These are phyloP conservation scores for Rotaria magnacalcarata DNA, from an alignment of 2,888 invertebrate genomes.

Conservation along the genomic window DNA sequence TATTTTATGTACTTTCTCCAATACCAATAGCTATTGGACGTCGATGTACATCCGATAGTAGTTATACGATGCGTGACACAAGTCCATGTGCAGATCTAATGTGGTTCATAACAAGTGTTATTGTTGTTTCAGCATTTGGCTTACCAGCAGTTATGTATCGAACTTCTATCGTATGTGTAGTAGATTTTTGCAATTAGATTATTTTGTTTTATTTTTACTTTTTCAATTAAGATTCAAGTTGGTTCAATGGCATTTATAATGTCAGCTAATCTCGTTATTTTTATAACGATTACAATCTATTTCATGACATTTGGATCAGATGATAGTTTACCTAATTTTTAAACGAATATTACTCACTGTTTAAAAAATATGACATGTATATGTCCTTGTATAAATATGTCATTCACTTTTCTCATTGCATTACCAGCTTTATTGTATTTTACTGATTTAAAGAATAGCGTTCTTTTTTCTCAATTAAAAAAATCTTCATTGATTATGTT, in stretches of 20 bases:
- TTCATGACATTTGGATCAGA: conserved; percentile 25
- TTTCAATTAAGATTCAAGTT: neutral
- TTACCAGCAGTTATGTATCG: conserved; percentile 9
- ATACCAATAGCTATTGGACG: conserved; percentile 20
- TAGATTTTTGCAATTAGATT: neutral
- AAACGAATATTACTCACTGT: neutral
- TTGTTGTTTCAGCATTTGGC: conserved; percentile 24
- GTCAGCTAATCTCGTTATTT: conserved; percentile 11
- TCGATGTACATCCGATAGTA: neutral
- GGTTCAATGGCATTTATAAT: conserved; percentile 22
- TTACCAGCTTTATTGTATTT: neutral
- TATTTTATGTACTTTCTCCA: conserved; percentile 31
- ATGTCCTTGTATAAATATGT: neutral
- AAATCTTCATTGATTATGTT: neutral
- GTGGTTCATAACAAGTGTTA: conserved; percentile 36
- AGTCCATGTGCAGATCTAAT: conserved; percentile 21
- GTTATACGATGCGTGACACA: neutral
- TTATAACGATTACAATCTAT: conserved; percentile 33
- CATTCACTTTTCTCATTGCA: neutral
- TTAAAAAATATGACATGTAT: too few relatives aligned
- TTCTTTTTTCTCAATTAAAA: neutral
- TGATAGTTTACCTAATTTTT: conserved; percentile 8
- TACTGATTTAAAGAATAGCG: too few relatives aligned
- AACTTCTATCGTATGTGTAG: neutral
- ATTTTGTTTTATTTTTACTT: neutral